A percentile compares a stretch with the other conserved stretches of the same genome.
Conservation (phyloP, 2,797 vertebrate genomes). For the Phataginus tricuspis region DNA sequence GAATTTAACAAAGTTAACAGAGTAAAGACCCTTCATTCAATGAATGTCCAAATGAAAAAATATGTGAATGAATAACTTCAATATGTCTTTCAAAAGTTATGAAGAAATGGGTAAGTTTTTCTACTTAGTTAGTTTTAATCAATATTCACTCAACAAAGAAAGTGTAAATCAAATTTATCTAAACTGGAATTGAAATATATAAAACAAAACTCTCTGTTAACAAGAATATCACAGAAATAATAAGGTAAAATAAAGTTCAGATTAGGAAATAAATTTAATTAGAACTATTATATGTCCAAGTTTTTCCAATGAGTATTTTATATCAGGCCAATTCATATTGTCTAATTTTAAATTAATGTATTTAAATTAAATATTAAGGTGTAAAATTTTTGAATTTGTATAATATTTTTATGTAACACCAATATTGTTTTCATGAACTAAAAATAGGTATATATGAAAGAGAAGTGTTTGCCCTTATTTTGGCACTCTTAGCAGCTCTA, state of each 20-base stretch:
- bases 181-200: not conserved
- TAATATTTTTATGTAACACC: not conserved
- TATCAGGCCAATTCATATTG: not conserved
- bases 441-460: not conserved
- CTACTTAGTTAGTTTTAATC: constrained; percentile 31
- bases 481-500: not conserved
- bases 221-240: not conserved
- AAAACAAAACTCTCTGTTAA: not conserved
- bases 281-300: not conserved
- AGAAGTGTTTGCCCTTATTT: not conserved
- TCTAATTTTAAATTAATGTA: not conserved
- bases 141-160: not conserved
- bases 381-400: not conserved
- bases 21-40: not conserved
- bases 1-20: not conserved
- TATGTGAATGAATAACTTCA: not conserved
- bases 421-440: not conserved
- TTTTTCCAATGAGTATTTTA: not conserved
- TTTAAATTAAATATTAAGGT: not conserved
- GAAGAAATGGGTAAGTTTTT: not conserved
- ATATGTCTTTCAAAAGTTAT: not conserved
- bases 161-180: not conserved
- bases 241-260: not conserved
- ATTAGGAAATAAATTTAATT: not conserved
- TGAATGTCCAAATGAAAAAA: not conserved